Evolutionary conservation across 2,888 invertebrate species (phyloP), one percentile per base, ranked within the genome.

Genomic region (Frankliniella intonsa): DNA sequence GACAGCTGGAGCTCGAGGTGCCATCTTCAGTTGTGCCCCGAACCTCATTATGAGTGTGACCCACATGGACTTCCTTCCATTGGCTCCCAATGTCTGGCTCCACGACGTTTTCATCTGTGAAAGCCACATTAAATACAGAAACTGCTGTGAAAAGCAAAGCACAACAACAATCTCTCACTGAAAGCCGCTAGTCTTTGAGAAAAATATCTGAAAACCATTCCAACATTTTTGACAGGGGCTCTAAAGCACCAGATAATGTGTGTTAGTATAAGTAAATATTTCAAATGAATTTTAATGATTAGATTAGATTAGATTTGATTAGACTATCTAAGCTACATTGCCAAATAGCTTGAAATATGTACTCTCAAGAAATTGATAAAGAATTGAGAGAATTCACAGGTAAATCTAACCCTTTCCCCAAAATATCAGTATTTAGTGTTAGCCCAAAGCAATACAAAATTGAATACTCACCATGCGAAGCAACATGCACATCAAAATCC

Each of bases 21-120:
- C 87, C 87, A 85, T 87, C 87, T 84, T 87, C 87, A 55, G 87
- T 87, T 19, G 87, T 86, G 12, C 87, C 87, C 82, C 12, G 62
- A 22, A 87, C 86, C 80, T 88, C 88, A 82, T 83, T 84, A 76
- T 81, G 83, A n/a, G 81, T 38, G 38, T 82, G 82, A 27, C 81
- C 83, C 11, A 27, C 49, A 38, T 19, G 25, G 69, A 81, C 51
- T 50, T 80, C 81, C 80, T 80, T 83, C 83, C 83, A 83, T 81
- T 81, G 81, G 14, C 81, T 76, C 51, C 82, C 82, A 25, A 69
- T 82, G 22, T 55, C 80, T 50, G 83, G 65, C 49, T 27, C 50
- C 49, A 82, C 81, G 12, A 22, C 49, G 38, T 83, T 82, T 25
- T 22, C 69, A 76, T 76, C 69, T 76, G 69, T 76, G 69, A 76